These are phyloP conservation scores for Sciurus niger DNA, from an alignment of 2,113 vertebrate species.

Conservation along the genomic window DNA sequence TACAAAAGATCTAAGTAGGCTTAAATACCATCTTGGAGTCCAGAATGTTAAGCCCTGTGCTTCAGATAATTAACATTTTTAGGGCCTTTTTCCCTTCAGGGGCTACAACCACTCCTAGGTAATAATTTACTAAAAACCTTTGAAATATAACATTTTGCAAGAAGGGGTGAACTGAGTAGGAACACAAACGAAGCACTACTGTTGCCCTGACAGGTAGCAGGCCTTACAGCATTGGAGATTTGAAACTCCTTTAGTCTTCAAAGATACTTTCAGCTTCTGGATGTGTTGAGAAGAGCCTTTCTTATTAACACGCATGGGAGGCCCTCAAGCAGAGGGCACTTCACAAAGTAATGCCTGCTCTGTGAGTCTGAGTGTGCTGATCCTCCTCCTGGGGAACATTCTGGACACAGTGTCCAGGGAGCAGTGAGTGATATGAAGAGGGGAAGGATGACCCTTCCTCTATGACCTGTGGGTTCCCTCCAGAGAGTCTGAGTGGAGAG, in stretches of 20 bases:
- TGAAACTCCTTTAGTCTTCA: not conserved
- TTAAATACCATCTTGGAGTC: conserved; percentile 73
- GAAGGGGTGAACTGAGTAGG: not conserved
- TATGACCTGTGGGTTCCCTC: not conserved
- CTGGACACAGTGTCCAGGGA: not conserved
- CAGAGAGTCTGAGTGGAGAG: not conserved
- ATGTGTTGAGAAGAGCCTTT: not conserved
- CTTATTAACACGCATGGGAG: not conserved
- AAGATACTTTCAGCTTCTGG: not conserved
- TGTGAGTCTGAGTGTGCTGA: too few species aligned
- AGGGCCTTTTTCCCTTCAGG: not conserved
- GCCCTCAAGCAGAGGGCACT: not conserved
- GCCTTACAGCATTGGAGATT: accelerated
- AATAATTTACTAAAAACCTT: not conserved
- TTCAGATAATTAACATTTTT: conserved; percentile 73
- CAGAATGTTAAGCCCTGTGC: conserved; percentile 70
- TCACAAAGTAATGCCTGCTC: not conserved
- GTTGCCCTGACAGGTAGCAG: too few species aligned
- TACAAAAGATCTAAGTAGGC: conserved; percentile 76
- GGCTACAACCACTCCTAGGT: not conserved
- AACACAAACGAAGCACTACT: not conserved
- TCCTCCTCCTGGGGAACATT: not conserved
- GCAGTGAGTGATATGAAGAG: not conserved
- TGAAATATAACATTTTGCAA: conserved; percentile 18
- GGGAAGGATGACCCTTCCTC: not conserved